Conservation (phyloP, 2,888 invertebrate genomes). For the Rotaria sp. region DNA sequence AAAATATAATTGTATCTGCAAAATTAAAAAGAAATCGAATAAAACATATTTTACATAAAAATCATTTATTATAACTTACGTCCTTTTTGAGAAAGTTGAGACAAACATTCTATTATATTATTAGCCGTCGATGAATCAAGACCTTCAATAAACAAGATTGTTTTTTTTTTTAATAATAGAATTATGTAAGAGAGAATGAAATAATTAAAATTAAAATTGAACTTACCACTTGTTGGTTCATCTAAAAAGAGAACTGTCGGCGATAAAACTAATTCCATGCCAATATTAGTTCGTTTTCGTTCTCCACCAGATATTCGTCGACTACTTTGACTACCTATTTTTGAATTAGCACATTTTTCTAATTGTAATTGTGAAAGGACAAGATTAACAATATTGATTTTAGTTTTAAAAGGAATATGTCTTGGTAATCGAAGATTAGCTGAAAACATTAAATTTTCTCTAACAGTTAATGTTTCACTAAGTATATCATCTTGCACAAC, state of each 20-base stretch:
- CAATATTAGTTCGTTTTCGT: neutral
- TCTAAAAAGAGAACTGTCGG: neutral
- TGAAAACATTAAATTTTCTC: slow-evolving; percentile 2
- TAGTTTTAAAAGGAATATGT: neutral
- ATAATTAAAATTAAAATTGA: neutral
- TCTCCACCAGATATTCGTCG: neutral
- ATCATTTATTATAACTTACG: slow-evolving; percentile 33
- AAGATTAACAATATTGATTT: neutral
- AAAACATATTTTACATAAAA: too few species aligned
- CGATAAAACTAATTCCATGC: neutral
- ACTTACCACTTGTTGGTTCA: neutral
- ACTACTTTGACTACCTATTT: neutral
- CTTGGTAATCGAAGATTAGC: neutral
- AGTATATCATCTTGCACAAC: neutral
- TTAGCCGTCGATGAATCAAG: neutral
- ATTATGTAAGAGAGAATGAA: neutral
- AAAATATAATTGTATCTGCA: slow-evolving; percentile 50
- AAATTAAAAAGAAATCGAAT: too few species aligned
- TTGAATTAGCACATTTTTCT: neutral
- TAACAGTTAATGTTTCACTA: neutral
- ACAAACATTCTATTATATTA: neutral
- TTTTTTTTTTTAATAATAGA: too few species aligned
- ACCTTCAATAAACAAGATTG: neutral
- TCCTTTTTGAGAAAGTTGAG: neutral
- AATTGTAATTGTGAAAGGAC: neutral